Evolutionary conservation across 2,888 invertebrate species (phyloP), one percentile per base, ranked within the genome.

Genomic region (Notodonta dromedarius): DNA sequence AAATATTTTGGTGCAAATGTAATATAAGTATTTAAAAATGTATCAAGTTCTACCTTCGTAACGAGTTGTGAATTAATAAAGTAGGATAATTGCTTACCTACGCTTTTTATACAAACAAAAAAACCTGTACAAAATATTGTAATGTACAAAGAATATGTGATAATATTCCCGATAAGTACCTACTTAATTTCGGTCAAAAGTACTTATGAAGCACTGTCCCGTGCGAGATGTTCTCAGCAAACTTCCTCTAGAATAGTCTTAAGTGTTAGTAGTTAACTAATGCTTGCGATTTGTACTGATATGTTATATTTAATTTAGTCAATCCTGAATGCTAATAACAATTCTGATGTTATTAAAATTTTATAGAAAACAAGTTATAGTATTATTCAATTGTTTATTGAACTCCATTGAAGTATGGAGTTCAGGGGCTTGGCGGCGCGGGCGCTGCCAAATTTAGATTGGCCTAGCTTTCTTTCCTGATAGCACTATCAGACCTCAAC

Each of bases 401-500:
- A 58, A 64, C 59, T 62, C 52, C 65, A 39, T 14, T 56, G 16
- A 50, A 57, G 50, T 67, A 54, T 60, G 35, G 55, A 67, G 56
- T 59, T 60, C 72, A 68, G 82, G 86, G 86, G 87, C 82, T 82
- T 73, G 35, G 79, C 81, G 84, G 90, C 87, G 93, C 93, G 75
- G 92, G 93, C 93, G 92, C 89, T 82, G 85, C 80, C 66, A 69
- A 82, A 95, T 62, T 60, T 32, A 51, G 86, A 96, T 95, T 67
- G 96, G 96, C 77, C 94, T 94, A 84, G 73, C 95, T 74, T 77
- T 75, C 75, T 91, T 71, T 95, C 82, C 95, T 95, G 77, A 95
- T 95, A 85, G 95, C 65, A 92, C 91, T 63, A 96, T 95, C 85
- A 96, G 67, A 95, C 94, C 59, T 81, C 96, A 95, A 88, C 95